These are phyloP conservation scores for Limulus polyphemus DNA, from an alignment of 2,888 invertebrate species.

Conservation along the genomic window DNA sequence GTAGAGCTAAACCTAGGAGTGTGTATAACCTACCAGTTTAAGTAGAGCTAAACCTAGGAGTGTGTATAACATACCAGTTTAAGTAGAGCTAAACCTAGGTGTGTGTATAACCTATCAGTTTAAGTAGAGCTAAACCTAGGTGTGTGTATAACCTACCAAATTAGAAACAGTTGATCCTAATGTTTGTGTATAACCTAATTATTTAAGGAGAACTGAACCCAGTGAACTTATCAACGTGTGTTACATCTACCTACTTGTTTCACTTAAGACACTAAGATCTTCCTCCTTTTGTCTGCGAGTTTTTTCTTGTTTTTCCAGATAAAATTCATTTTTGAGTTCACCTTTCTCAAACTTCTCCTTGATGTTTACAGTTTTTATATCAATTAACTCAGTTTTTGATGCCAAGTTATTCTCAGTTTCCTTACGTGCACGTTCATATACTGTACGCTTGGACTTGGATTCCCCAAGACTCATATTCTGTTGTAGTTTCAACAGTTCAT, in stretches of 20 bases:
- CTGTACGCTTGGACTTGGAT: conserved; percentile 52
- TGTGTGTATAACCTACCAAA: no score
- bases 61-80: no score
- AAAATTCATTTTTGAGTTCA: conserved; percentile 37
- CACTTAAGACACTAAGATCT: conserved; percentile 42
- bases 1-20: no score
- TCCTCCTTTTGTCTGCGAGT: conserved; percentile 47
- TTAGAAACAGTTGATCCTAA: no score
- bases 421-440: conserved; percentile 73
- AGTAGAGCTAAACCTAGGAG: no score
- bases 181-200: no score
- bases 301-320: conserved; percentile 41
- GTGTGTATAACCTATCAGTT: no score
- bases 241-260: conserved; percentile 23
- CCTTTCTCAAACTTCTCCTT: conserved; percentile 45
- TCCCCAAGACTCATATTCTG: conserved; percentile 50
- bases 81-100: no score
- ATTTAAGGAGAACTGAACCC: no score
- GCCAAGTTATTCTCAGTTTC: conserved; percentile 39
- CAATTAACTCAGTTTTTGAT: conserved; percentile 47
- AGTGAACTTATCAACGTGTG: no score
- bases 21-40: no score
- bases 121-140: no score
- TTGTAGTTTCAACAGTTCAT: conserved; percentile 74
- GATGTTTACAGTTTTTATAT: conserved; percentile 24